These are phyloP conservation scores for Scolopax mira DNA, from an alignment of 2,113 vertebrate species.

Conservation along the genomic window DNA sequence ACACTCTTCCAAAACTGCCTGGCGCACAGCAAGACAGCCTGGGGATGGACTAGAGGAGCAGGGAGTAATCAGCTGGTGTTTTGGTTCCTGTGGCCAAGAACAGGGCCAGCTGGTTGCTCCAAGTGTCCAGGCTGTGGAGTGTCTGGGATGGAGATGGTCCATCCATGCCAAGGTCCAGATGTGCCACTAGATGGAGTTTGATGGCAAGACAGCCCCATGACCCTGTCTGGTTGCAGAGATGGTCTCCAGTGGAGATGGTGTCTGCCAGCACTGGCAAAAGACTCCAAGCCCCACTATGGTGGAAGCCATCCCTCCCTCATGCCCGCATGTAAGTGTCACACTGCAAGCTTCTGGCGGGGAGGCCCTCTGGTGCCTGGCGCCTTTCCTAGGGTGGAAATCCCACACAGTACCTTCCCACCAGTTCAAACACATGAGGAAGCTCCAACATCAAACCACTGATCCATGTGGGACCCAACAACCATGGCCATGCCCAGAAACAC, in stretches of 20 bases:
- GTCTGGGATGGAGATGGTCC: not conserved
- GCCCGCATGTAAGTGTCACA: rapidly evolving
- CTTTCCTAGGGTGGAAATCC: not conserved
- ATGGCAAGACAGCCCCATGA: rapidly evolving
- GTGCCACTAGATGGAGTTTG: not conserved
- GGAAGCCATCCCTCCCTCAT: not conserved
- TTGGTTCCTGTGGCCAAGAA: not conserved
- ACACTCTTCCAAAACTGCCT: not conserved
- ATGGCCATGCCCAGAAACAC: not conserved
- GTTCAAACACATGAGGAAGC: not conserved
- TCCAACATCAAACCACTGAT: not conserved
- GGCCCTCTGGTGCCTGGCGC: rapidly evolving
- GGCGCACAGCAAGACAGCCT: not conserved
- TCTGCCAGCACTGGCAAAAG: not conserved
- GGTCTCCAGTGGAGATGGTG: not conserved
- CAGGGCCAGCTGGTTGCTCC: not conserved
- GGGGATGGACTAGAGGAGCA: not conserved
- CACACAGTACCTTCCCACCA: not conserved
- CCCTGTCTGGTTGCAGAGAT: rapidly evolving
- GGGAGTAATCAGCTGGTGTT: not conserved
- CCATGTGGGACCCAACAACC: not conserved
- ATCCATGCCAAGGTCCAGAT: not conserved
- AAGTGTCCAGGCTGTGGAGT: not conserved
- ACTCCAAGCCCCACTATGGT: not conserved
- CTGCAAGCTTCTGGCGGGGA: not conserved